Conservation (phyloP, 2,113 vertebrate genomes). For the Cavia aperea region DNA sequence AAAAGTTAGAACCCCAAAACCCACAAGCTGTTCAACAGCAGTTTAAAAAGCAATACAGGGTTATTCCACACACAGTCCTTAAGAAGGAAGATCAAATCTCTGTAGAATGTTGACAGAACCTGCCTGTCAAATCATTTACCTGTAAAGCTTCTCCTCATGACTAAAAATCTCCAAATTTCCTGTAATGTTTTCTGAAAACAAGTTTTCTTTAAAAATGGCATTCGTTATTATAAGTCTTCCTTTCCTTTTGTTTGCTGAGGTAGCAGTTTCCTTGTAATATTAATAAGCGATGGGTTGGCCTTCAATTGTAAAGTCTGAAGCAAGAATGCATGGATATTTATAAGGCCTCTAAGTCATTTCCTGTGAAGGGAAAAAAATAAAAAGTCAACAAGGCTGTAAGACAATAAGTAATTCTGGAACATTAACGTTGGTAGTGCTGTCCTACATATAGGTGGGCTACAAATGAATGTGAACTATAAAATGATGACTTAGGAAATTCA, state of each 20-base stretch:
- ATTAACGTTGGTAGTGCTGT: constrained; percentile 50
- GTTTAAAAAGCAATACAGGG: constrained; percentile 76
- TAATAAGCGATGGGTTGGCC: constrained; percentile 82
- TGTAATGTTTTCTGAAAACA: constrained; percentile 71
- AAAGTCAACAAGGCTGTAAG: constrained; percentile 67
- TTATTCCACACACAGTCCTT: constrained; percentile 71
- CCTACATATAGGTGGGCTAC: not conserved
- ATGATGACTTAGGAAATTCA: constrained; percentile 17
- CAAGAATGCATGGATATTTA: constrained; percentile 86
- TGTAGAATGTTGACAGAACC: constrained; percentile 85
- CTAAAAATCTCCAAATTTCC: constrained; percentile 54
- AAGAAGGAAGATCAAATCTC: constrained; percentile 71
- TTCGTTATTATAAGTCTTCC: constrained; percentile 79
- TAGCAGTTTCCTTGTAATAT: constrained; percentile 86
- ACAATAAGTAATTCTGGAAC: constrained; percentile 64
- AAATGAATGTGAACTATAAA: not conserved
- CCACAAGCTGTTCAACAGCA: constrained; percentile 90
- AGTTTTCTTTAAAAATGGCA: constrained; percentile 71
- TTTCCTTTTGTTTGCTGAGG: constrained; percentile 87
- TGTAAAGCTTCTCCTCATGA: constrained; percentile 74
- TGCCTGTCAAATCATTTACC: constrained; percentile 85
- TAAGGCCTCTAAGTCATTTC: constrained; percentile 99
- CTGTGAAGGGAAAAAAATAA: constrained; percentile 74
- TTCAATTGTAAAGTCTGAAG: constrained; percentile 80
- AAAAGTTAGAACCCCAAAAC: constrained; percentile 77